Evolutionary conservation across 2,113 vertebrate species (phyloP), one percentile per base, ranked within the genome.

Genomic region (Anas platyrhynchos): DNA sequence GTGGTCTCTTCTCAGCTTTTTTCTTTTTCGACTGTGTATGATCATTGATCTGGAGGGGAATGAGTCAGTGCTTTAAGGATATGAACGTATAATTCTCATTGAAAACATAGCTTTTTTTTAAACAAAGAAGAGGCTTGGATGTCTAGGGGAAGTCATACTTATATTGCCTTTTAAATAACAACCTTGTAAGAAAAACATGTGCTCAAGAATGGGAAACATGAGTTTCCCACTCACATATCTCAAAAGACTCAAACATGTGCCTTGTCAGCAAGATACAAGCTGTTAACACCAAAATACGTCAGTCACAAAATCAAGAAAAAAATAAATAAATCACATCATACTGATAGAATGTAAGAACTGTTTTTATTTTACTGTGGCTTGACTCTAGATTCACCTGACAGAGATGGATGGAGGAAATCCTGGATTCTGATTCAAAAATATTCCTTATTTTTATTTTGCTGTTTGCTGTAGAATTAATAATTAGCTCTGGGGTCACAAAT

Each of bases 381-480:
- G 43, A 22, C 18, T 80, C 22, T 54, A 16, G 46, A 54, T 61
- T 82, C 46, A 82, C 23, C 0, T 3, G 36, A 23, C 76, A 81
- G 43, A 84, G n/a, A 63, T 1, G 23, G 36, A 74, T 1, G 5
- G 16, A 59, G 25, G 48, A 79, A 91, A 68, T 91, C 52, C 73
- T 84, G 32, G 16, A 38, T 81, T 81, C 41, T 56, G 25, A 16
- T 84, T 84, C 29, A 43, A 29, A 85, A 32, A 52, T 62, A 83
- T 31, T 31, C 12, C 44, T 66, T 43, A 31, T 46, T 81, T 94
- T 91, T 82, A 66, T 62, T 26, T 80, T 31, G 8, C 29, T 62
- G 21, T 91, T 93, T 81, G 17, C 32, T 68, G 13, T 63, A 79
- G 91, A 91, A 88, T 74, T 55, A 90, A 81, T 75, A 78, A 71